Evolutionary conservation across 2,888 invertebrate species (phyloP).

Genomic region (Tortrix viridana): DNA sequence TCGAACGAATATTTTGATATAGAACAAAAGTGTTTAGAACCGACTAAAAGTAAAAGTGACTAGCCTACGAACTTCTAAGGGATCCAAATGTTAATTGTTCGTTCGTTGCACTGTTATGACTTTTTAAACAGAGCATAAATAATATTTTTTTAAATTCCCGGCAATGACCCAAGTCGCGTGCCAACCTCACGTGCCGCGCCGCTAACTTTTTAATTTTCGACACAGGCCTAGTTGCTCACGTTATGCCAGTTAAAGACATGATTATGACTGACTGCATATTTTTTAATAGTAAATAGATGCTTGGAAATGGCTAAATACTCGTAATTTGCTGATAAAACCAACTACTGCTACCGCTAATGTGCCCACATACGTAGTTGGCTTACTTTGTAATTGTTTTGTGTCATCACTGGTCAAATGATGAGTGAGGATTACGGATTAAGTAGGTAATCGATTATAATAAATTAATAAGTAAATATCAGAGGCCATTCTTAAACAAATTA

Average conservation of each 20-base stretch:
- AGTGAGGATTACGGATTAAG: not conserved
- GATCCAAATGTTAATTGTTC: not conserved
- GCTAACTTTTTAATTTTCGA: conserved; percentile 55
- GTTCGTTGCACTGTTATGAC: conserved; percentile 43
- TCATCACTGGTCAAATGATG: not conserved
- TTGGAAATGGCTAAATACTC: conserved; percentile 15
- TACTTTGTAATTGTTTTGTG: conserved; percentile 8
- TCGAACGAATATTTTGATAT: too few species aligned
- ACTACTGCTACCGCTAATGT: too few species aligned
- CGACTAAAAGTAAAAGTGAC: not conserved
- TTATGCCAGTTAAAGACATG: conserved; percentile 40
- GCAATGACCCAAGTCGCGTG: conserved; percentile 57
- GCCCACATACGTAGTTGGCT: too few species aligned
- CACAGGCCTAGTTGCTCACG: conserved; percentile 48
- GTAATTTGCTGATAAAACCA: conserved; percentile 18
- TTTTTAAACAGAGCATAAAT: conserved; percentile 55
- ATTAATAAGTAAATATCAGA: not conserved
- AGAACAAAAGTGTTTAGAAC: too few species aligned
- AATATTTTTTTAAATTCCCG: conserved; percentile 49
- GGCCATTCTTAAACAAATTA: too few species aligned
- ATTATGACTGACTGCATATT: conserved; percentile 35
- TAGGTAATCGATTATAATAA: not conserved
- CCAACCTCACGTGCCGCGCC: conserved; percentile 42
- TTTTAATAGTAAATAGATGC: conserved; percentile 20
- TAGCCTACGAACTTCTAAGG: not conserved